phyloP scores from a whole-genome alignment of 2,113 vertebrate species.

The Platichthys flesus region DNA sequence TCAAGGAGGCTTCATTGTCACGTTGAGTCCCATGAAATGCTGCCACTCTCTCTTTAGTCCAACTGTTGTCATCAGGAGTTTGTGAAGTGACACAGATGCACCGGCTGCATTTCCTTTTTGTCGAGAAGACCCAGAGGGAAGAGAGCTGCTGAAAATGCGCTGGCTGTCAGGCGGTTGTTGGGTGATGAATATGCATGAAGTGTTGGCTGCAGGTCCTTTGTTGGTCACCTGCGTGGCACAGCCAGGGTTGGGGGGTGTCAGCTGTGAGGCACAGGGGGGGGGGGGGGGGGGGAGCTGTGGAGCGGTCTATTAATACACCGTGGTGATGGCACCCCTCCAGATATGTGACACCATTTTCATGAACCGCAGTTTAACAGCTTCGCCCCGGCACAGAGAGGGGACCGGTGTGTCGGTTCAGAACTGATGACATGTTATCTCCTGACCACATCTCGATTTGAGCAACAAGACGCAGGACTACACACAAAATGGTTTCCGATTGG shows the following conservation, averaged over 20 bases:
- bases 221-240: conserved; percentile 64
- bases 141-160: conserved; percentile 52
- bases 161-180: conserved; percentile 41
- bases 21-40: background rate
- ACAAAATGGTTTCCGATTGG: too few species aligned
- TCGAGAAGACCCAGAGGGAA: conserved; percentile 26
- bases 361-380: conserved; percentile 13
- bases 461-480: too few species aligned
- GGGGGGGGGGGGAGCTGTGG: conserved; percentile 20
- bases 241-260: conserved; percentile 57
- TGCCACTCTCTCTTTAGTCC: background rate
- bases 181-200: conserved; percentile 77
- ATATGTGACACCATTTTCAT: conserved; percentile 47
- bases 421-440: background rate
- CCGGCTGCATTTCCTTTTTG: background rate
- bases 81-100: background rate
- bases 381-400: conserved; percentile 24
- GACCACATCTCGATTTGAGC: too few species aligned
- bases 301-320: conserved; percentile 58
- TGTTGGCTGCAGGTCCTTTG: conserved; percentile 51
- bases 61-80: conserved; percentile 2
- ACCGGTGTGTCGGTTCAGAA: conserved; percentile 14
- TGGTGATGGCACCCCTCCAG: conserved; percentile 50
- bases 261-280: conserved; percentile 30
- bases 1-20: background rate